A percentile compares a stretch with the other conserved stretches of the same genome.
Conservation (phyloP, 2,113 vertebrate genomes). For the Guaruba guarouba region DNA sequence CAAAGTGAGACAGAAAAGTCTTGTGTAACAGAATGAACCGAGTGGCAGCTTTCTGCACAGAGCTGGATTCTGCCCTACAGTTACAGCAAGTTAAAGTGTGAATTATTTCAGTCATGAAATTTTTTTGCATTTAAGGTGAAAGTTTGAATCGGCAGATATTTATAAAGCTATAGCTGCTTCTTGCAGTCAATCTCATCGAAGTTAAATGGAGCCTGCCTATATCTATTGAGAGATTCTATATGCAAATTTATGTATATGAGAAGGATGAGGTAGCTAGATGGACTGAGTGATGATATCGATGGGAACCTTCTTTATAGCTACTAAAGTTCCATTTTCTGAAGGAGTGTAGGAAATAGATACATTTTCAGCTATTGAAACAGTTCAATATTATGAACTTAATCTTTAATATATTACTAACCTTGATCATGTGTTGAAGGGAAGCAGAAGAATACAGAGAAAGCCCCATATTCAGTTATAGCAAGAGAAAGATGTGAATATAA, state of each 20-base stretch:
- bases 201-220: not conserved
- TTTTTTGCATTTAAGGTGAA: not conserved
- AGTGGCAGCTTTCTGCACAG: not conserved
- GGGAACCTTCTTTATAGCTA: not conserved
- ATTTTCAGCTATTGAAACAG: not conserved
- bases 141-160: slow-evolving; percentile 10
- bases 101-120: not conserved
- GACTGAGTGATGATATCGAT: not conserved
- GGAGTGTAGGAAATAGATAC: not conserved
- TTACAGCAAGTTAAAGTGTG: not conserved
- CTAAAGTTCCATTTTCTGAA: not conserved
- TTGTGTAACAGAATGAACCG: not conserved
- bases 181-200: not conserved
- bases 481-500: not conserved
- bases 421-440: not conserved
- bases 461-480: not conserved
- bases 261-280: not conserved
- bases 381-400: not conserved
- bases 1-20: not conserved
- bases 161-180: not conserved
- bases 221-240: not conserved
- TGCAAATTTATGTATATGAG: not conserved
- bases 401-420: not conserved
- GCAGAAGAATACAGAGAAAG: not conserved
- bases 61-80: not conserved